Conservation (phyloP, 2,797 vertebrate species). For the Muscicapa comitata region DNA sequence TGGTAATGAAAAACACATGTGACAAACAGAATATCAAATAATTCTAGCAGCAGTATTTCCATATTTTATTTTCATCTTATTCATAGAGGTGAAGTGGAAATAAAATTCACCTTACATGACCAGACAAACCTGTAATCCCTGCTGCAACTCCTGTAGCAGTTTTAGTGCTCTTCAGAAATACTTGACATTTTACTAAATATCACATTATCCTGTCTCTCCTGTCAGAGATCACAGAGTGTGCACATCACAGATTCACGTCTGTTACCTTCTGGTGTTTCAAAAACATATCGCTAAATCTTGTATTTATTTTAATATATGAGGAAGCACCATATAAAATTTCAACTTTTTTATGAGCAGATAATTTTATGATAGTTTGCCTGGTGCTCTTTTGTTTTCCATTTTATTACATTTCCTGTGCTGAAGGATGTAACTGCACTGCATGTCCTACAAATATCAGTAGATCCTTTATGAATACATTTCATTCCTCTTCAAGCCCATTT, state of each 20-base stretch:
- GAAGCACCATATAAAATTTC: not conserved
- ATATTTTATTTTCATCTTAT: constrained; percentile 30
- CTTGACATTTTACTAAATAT: not conserved
- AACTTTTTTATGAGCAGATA: not conserved
- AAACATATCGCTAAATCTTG: not conserved
- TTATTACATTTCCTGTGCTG: not conserved
- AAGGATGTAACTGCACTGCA: not conserved
- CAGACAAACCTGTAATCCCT: not conserved
- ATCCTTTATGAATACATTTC: not conserved
- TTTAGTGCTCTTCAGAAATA: not conserved
- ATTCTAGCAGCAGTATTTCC: not conserved
- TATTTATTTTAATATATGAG: not conserved
- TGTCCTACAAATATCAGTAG: not conserved
- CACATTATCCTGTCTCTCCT: not conserved
- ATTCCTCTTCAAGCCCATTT: not conserved
- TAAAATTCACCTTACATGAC: constrained; percentile 4
- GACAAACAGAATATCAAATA: constrained; percentile 20
- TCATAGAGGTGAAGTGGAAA: not conserved
- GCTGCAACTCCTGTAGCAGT: not conserved
- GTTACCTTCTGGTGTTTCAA: not conserved
- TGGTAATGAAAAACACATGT: constrained; percentile 39
- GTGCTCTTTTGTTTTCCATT: not conserved
- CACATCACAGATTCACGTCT: not conserved
- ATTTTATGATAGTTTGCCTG: not conserved
- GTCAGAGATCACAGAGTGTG: not conserved